A percentile compares a stretch with the other conserved stretches of the same genome.
Evolutionary conservation across 2,113 vertebrate species (phyloP).

Genomic region (Phrynosoma platyrhinos): DNA sequence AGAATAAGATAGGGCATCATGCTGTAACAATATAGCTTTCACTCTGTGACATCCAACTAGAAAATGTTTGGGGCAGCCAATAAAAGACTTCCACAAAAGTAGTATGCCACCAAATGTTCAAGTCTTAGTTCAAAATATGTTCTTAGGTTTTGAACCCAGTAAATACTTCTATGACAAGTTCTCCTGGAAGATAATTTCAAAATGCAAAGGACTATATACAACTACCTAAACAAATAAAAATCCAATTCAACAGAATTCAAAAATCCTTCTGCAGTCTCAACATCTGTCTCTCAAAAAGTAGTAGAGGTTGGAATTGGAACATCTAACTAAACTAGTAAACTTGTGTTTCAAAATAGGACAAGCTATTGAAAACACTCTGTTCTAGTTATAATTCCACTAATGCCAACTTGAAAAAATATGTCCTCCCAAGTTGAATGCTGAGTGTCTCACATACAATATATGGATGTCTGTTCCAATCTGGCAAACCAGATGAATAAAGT

Average conservation of each 20-base stretch:
- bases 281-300: slow-evolving; percentile 49
- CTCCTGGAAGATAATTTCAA: not conserved
- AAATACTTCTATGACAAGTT: no score
- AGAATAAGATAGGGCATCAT: not conserved
- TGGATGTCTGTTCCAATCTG: slow-evolving; percentile 35
- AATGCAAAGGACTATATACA: not conserved
- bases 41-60: not conserved
- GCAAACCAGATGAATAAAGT: slow-evolving; percentile 27
- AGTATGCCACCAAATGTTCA: no score
- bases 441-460: slow-evolving; percentile 46
- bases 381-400: slow-evolving; percentile 56
- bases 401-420: slow-evolving; percentile 40
- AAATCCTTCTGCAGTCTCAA: not conserved
- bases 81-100: not conserved
- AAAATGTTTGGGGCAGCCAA: not conserved
- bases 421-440: slow-evolving; percentile 8
- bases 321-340: slow-evolving; percentile 54
- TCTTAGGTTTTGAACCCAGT: no score
- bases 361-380: slow-evolving; percentile 51
- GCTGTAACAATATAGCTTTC: not conserved
- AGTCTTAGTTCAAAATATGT: no score
- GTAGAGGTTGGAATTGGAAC: slow-evolving; percentile 53
- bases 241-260: slow-evolving; percentile 5
- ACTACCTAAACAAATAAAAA: not conserved
- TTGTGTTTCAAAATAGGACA: slow-evolving; percentile 23